These are phyloP conservation scores for Pseudeuparius sepicola DNA, from an alignment of 2,888 invertebrate species.

Conservation along the genomic window DNA sequence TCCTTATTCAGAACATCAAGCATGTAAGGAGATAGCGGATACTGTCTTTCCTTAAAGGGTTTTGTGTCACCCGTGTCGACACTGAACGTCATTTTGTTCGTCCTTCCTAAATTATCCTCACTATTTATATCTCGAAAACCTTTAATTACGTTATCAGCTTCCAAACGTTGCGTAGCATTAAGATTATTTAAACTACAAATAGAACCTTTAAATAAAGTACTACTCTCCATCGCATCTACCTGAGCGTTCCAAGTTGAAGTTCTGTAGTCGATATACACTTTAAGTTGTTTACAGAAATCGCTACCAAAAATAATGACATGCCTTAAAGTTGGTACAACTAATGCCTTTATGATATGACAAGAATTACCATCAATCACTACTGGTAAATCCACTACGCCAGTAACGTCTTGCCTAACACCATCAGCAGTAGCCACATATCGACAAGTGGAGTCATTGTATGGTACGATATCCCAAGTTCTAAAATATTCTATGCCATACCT, in stretches of 20 bases:
- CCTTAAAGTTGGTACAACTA: conserved; percentile 14
- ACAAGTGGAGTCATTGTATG: no score
- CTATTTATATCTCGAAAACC: conserved; percentile 12
- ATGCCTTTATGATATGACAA: conserved; percentile 10
- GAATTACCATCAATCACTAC: no score
- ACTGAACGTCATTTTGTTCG: conserved; percentile 10
- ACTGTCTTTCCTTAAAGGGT: conserved; percentile 12
- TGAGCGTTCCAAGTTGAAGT: no score
- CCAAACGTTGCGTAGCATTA: no score
- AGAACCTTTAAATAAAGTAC: no score
- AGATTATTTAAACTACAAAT: no score
- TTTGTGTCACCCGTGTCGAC: conserved; percentile 14
- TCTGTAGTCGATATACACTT: no score
- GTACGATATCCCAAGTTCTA: no score
- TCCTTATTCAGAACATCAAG: conserved; percentile 14
- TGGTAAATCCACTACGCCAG: conserved; percentile 12
- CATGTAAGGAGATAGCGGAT: conserved; percentile 18
- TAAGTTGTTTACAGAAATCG: conserved; percentile 13
- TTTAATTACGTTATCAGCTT: conserved; percentile 10
- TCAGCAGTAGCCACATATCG: conserved; percentile 14
- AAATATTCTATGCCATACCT: no score
- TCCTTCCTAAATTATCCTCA: conserved; percentile 12
- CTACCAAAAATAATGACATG: conserved; percentile 15
- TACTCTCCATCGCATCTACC: no score
- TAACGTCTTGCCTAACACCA: no score